These are phyloP conservation scores for Axea sp. DNA, from an alignment of 2,888 invertebrate genomes.

Conservation along the genomic window DNA sequence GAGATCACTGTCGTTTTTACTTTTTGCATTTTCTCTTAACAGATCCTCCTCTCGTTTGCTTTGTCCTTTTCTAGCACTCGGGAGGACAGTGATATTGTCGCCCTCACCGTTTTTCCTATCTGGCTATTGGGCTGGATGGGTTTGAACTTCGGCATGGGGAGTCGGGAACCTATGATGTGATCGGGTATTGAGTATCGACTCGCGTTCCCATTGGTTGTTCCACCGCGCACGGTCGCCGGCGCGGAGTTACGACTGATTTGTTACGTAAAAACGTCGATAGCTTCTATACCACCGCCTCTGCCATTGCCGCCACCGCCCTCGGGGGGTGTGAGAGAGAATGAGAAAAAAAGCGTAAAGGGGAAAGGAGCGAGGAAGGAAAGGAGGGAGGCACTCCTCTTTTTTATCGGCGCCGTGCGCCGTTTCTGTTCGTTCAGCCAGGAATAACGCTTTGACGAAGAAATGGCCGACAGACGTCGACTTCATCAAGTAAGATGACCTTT, in stretches of 20 bases:
- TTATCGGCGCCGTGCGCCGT: conserved; percentile 76
- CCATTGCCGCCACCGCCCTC: conserved; percentile 64
- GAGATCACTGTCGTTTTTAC: conserved; percentile 59
- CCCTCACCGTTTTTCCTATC: conserved; percentile 74
- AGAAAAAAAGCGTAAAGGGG: conserved; percentile 65
- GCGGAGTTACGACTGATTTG: conserved; percentile 79
- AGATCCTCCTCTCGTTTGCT: conserved; percentile 63
- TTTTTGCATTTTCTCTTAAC: conserved; percentile 58
- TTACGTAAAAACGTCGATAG: conserved; percentile 80
- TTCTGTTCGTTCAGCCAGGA: conserved; percentile 74
- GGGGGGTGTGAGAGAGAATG: conserved; percentile 63
- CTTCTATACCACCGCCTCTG: conserved; percentile 73
- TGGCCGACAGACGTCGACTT: conserved; percentile 74
- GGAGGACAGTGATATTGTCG: conserved; percentile 59
- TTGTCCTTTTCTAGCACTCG: conserved; percentile 58
- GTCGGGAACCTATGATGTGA: conserved; percentile 78
- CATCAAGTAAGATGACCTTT: conserved; percentile 70
- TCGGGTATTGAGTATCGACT: conserved; percentile 80
- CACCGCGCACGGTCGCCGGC: conserved; percentile 76
- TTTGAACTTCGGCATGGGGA: conserved; percentile 65
- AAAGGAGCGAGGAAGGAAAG: conserved; percentile 62
- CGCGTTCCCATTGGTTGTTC: conserved; percentile 77
- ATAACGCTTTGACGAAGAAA: conserved; percentile 78
- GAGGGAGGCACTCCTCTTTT: conserved; percentile 71
- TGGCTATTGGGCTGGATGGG: conserved; percentile 77